A percentile compares a stretch with the other conserved stretches of the same genome.
Evolutionary conservation across 2,113 vertebrate species (phyloP).

Genomic region (Nyctibius bracteatus): DNA sequence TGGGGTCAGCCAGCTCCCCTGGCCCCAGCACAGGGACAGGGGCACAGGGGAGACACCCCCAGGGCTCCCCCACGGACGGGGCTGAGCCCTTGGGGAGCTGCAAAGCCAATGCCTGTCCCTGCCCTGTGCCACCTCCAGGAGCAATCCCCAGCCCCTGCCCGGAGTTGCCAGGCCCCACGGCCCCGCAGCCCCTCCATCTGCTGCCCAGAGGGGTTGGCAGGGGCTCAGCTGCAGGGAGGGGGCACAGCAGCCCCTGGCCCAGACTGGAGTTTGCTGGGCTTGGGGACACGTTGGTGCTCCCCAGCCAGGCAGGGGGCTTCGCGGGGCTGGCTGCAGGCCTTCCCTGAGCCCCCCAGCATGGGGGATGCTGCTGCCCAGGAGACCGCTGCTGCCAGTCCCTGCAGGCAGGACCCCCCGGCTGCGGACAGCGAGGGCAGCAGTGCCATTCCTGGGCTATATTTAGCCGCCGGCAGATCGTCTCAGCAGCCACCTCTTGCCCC

Average conservation of each 20-base stretch:
- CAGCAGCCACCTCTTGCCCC: background rate
- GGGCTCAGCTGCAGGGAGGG: background rate
- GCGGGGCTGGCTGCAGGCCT: background rate
- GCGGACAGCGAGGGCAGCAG: background rate
- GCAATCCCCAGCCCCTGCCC: accelerated
- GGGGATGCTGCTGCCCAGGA: background rate
- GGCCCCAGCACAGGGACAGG: background rate
- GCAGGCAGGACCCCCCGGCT: background rate
- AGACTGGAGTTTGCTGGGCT: background rate
- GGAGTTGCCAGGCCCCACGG: background rate
- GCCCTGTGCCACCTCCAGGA: background rate
- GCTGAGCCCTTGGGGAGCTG: background rate
- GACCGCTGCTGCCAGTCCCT: background rate
- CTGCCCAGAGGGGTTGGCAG: background rate
- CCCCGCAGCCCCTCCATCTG: background rate
- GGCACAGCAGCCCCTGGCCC: background rate
- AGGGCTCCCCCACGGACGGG: background rate
- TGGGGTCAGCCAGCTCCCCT: background rate
- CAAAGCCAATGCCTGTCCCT: background rate
- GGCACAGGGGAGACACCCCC: background rate
- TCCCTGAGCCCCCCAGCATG: background rate
- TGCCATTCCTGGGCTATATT: background rate
- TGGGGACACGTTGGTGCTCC: background rate
- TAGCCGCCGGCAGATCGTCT: background rate
- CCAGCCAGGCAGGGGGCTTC: background rate